Percentiles rank a stretch among this genome's conserved stretches.
Conservation (phyloP, 2,888 invertebrate species). For the Xestia ashworthii region DNA sequence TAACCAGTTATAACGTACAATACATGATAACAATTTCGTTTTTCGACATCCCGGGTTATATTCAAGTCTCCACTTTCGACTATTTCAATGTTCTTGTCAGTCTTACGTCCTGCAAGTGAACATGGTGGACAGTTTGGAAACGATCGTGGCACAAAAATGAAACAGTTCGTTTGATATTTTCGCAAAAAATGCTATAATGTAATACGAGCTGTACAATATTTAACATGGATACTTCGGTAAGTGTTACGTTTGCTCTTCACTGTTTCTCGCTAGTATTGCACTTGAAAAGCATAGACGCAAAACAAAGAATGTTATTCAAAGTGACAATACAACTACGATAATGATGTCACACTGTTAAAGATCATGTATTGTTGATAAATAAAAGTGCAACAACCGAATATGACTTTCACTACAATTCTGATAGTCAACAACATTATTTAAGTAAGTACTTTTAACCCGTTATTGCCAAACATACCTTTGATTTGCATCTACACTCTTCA, state of each 20-base stretch:
- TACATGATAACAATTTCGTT: constrained; percentile 66
- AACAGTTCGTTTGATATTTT: constrained; percentile 63
- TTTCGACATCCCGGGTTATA: constrained; percentile 78
- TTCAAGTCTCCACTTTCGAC: constrained; percentile 75
- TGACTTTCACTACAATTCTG: constrained; percentile 27
- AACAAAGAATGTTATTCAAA: constrained; percentile 54
- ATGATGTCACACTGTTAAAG: constrained; percentile 17
- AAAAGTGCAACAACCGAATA: constrained; percentile 30
- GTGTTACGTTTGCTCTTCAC: constrained; percentile 52
- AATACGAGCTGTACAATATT: constrained; percentile 57
- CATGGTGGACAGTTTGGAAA: constrained; percentile 71
- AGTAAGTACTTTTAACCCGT: constrained; percentile 56
- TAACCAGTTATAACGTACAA: constrained; percentile 55
- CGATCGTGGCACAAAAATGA: constrained; percentile 69
- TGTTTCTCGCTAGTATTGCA: constrained; percentile 52
- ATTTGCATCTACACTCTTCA: constrained; percentile 61
- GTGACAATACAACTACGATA: constrained; percentile 40
- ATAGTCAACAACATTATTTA: constrained; percentile 38
- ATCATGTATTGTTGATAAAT: constrained; percentile 18
- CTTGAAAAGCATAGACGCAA: constrained; percentile 57
- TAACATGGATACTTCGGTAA: constrained; percentile 52
- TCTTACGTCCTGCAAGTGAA: constrained; percentile 82
- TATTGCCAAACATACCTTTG: constrained; percentile 41
- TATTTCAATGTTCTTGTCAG: constrained; percentile 82
- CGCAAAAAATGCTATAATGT: constrained; percentile 68